These are phyloP conservation scores for Rutpela maculata DNA, from an alignment of 2,888 invertebrate species.

Conservation along the genomic window DNA sequence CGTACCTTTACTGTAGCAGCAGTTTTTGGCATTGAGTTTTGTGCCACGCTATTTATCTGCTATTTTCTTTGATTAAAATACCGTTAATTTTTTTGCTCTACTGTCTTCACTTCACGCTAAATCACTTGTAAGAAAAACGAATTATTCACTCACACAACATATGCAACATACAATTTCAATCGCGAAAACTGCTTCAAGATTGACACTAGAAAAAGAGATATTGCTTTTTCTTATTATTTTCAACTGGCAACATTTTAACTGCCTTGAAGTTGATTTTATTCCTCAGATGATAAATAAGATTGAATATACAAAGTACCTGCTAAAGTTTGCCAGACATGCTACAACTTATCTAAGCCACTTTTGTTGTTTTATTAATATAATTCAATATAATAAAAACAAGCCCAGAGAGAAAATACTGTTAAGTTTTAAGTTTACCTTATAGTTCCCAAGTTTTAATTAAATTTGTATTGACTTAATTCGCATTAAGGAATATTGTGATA, in stretches of 20 bases:
- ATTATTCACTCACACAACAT: too few relatives aligned
- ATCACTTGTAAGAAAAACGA: too few relatives aligned
- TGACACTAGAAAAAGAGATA: too few relatives aligned
- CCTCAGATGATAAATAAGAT: background rate
- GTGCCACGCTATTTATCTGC: too few relatives aligned
- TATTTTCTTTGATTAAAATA: too few relatives aligned
- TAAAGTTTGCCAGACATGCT: background rate
- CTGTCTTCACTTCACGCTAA: too few relatives aligned
- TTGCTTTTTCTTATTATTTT: background rate
- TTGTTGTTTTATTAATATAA: background rate
- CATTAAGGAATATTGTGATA: constrained; percentile 7
- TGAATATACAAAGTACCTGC: background rate
- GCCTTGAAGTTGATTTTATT: background rate
- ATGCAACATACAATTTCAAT: too few relatives aligned
- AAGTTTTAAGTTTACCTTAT: constrained; percentile 7
- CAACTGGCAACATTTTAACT: background rate
- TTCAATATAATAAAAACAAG: background rate
- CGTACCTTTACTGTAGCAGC: too few relatives aligned
- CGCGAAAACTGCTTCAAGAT: too few relatives aligned
- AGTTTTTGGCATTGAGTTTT: too few relatives aligned
- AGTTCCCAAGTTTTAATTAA: background rate
- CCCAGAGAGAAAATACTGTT: background rate
- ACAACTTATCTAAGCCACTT: background rate
- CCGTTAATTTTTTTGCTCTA: too few relatives aligned
- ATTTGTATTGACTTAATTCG: constrained; percentile 4